Evolutionary conservation across 2,888 invertebrate genomes (phyloP), one percentile per base, ranked within the genome.

Genomic region (Mesorhabditis belari): DNA sequence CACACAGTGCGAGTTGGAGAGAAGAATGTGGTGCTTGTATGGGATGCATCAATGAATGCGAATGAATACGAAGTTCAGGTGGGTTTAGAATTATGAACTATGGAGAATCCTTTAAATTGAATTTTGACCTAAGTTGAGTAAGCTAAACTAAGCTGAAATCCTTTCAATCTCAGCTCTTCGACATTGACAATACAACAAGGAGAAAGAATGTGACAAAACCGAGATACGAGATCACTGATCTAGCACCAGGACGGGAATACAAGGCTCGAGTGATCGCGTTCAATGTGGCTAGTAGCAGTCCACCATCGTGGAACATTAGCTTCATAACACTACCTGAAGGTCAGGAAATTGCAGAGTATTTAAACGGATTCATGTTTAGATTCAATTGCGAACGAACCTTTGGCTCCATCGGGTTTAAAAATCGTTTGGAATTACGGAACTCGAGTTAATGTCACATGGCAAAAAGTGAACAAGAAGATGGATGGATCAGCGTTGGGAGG

Each of bases 341-440:
- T 35, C 12, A 35, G 44, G 17, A 55, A 5, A 17, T 23, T 17
- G 12, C 23, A n/a, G 50, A 23, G 19, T 19, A 24, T 24, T 50
- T 54, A 9, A 55, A 9, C 3, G 49, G n/a, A 26, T 27, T 56
- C 21, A n/a, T 25, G 52, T 61, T 55, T 44, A 61, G 61, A 9
- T 29, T 58, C 60, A 24, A 61, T 64, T 4, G 62, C 29, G 2
- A 65, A 68, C 35, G 57, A 60, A 12, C 73, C 71, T 6, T 35
- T 44, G n/a, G 65, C 68, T 19, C 73, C 73, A 19, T 62, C 61
- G 27, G 62, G 64, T 6, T 58, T 73, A 3, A 49, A 57, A 23
- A 66, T 73, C n/a, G 61, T 58, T 2, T 71, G 71, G 73, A 73
- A 73, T 54, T 58, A 65, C 4, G 73, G 73, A 44, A 63, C 63